A percentile compares a stretch with the other conserved stretches of the same genome.
phyloP scores from a whole-genome alignment of 2,888 invertebrate species.

The Dendrolimus houi region DNA sequence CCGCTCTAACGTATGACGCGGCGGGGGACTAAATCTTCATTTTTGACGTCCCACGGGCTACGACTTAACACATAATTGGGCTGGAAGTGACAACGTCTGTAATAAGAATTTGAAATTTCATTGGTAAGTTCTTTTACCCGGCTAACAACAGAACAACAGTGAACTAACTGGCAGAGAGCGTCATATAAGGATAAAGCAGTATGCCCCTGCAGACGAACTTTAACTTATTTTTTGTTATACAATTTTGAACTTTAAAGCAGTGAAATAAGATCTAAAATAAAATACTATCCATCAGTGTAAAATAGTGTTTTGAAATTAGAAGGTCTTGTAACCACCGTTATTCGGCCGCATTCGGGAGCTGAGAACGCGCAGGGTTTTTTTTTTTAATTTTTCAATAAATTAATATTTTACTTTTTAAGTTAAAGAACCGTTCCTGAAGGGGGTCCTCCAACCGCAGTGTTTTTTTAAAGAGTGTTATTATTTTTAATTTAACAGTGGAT shows the following conservation, averaged over 20 bases:
- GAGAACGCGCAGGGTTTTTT: background rate
- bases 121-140: background rate
- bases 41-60: constrained; percentile 72
- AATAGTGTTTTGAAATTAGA: no score
- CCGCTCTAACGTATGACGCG: constrained; percentile 70
- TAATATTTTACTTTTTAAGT: no score
- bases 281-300: no score
- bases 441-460: background rate
- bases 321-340: no score
- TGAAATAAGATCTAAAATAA: no score
- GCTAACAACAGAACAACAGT: background rate
- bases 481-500: no score
- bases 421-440: background rate
- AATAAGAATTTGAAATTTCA: background rate
- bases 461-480: no score
- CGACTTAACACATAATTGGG: constrained; percentile 13
- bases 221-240: no score
- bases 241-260: no score
- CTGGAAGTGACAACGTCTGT: constrained; percentile 27
- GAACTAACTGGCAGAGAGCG: background rate
- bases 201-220: no score
- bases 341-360: background rate
- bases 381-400: no score
- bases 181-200: no score
- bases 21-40: constrained; percentile 74